Percentiles rank a stretch among this genome's conserved stretches.
Evolutionary conservation across 2,797 vertebrate species (phyloP).

Genomic region (Tinamus major): DNA sequence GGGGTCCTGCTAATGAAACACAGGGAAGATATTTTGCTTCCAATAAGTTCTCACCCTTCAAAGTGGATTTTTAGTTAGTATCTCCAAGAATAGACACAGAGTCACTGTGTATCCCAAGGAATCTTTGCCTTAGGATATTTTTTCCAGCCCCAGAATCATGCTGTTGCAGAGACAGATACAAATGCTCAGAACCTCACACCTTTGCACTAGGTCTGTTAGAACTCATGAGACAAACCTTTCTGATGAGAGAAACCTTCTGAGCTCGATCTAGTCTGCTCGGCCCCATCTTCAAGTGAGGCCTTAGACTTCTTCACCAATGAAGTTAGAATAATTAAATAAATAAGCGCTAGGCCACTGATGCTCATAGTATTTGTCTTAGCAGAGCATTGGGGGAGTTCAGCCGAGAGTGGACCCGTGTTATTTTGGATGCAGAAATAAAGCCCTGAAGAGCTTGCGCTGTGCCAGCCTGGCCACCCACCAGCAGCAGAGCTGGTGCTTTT

Average conservation of each 20-base stretch:
- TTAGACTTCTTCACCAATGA: neutral
- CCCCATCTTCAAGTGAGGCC: neutral
- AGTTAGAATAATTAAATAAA: neutral
- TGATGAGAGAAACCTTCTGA: neutral
- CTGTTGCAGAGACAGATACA: neutral
- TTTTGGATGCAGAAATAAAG: neutral
- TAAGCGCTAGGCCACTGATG: neutral
- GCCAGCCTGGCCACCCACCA: too few relatives aligned
- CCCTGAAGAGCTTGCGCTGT: neutral
- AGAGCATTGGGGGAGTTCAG: neutral
- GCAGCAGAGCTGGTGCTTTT: too few relatives aligned
- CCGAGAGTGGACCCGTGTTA: neutral
- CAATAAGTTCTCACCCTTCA: neutral
- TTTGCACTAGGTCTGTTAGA: fast-evolving
- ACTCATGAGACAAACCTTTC: neutral
- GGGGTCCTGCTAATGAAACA: neutral
- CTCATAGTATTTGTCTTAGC: neutral
- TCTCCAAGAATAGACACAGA: neutral
- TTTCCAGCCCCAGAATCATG: neutral
- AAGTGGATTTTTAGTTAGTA: neutral
- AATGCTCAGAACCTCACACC: fast-evolving
- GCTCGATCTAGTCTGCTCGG: neutral
- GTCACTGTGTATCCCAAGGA: fast-evolving
- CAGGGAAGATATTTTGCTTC: neutral
- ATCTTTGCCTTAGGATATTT: neutral